phyloP scores from a whole-genome alignment of 2,888 invertebrate genomes.

The Watsonalla cultraria region DNA sequence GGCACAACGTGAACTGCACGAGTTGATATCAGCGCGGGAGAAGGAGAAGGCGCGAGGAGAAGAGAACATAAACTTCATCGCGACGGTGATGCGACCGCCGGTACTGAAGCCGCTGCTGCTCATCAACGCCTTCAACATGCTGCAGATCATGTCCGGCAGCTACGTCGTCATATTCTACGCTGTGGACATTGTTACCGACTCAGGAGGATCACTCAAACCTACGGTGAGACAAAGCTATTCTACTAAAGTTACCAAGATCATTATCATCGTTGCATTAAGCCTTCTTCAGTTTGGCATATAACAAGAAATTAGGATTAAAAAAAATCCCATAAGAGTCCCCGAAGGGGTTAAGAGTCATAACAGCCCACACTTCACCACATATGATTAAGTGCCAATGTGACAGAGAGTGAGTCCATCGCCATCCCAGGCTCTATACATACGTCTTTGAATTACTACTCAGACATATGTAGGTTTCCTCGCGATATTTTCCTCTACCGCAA shows the following conservation, averaged over 20 bases:
- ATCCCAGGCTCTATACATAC: too few relatives aligned
- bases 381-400: too few relatives aligned
- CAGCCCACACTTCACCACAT: too few relatives aligned
- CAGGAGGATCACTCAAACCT: constrained; percentile 66
- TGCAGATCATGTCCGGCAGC: constrained; percentile 87
- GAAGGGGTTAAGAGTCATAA: too few relatives aligned
- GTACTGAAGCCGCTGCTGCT: constrained; percentile 85
- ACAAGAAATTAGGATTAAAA: background rate
- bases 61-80: constrained; percentile 71
- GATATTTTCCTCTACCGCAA: too few relatives aligned
- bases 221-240: constrained; percentile 39
- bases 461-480: too few relatives aligned
- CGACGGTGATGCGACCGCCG: constrained; percentile 74
- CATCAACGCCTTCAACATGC: constrained; percentile 84
- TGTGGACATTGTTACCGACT: constrained; percentile 83
- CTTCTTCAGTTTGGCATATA: too few relatives aligned
- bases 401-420: too few relatives aligned
- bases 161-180: constrained; percentile 89
- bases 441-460: too few relatives aligned
- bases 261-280: too few relatives aligned
- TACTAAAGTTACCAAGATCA: too few relatives aligned
- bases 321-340: background rate
- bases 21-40: constrained; percentile 78
- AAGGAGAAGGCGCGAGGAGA: constrained; percentile 74
- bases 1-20: constrained; percentile 81